Base-by-base conservation (phyloP, 2,113 vertebrate genomes). In the Takifugu flavidus region DNA sequence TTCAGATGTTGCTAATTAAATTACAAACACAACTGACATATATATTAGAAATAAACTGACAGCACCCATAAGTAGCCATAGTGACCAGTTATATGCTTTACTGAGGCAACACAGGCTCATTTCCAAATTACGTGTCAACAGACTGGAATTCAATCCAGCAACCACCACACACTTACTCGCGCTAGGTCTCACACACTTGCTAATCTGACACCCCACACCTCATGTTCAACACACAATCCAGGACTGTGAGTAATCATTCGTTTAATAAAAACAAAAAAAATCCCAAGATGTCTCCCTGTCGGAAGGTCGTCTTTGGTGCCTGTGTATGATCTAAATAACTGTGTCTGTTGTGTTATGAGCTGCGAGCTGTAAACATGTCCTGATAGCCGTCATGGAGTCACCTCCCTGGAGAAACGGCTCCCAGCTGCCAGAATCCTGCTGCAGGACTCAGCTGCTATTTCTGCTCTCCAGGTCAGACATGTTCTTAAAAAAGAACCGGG, bases 391-490 rank as follows among this genome's bases (percentile, higher is more conserved):
- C 80, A 82, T 80, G 55, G 50, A 57, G 67, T 80, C 75, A 80
- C 79, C 65, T 69, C 76, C 77, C 78, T 76, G 73, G 82, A 87
- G 82, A 87, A 72, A 79, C 87, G 82, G 78, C 86, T 57, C 63
- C 49, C 55, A 57, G 4, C 68, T 88, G 87, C 70, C 76, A 90
- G 77, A 91, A 91, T 85, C 84, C 89, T 80, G 20, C 67, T 77
- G 52, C 58, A 74, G 72, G 68, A 80, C 64, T 87, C 84, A 75
- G 53, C 51, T 58, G 82, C 79, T 90, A 91, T 90, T 90, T 85
- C 78, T 77, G 82, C 59, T 75, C 62, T 66, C 44, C 62, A 60
- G 78, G 69, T 82, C 65, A 82, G 69, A 68, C 57, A 73, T 59
- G 67, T 42, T 68, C 72, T 29, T 27, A 27, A 56, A 49, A 20